phyloP scores from a whole-genome alignment of 1,140 invertebrate genomes.

The Conus betulinus region DNA sequence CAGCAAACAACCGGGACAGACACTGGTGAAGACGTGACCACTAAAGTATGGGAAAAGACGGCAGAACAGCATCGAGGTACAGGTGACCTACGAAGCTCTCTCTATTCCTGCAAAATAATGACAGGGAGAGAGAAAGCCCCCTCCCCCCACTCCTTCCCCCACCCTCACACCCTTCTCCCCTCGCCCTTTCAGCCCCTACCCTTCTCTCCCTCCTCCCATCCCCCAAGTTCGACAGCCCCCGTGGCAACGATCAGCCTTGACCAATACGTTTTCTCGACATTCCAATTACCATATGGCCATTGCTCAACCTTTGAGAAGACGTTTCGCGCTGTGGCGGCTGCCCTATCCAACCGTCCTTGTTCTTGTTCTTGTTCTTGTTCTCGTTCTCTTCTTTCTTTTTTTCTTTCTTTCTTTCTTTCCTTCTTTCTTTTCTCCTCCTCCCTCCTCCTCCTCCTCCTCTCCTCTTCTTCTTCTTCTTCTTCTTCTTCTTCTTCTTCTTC shows the following conservation, averaged over 20 bases:
- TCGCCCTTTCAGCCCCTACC: background rate
- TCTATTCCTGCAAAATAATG: too few relatives aligned
- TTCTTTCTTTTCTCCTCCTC: too few relatives aligned
- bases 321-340: background rate
- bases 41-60: too few relatives aligned
- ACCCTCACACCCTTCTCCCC: background rate
- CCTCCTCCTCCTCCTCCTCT: too few relatives aligned
- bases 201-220: slow-evolving; percentile 6
- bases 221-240: background rate
- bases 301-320: background rate
- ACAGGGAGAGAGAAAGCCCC: too few relatives aligned
- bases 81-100: too few relatives aligned
- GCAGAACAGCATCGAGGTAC: too few relatives aligned
- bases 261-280: background rate
- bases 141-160: background rate
- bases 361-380: background rate
- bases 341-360: too few relatives aligned
- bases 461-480: background rate
- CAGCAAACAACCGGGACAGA: too few relatives aligned
- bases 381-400: background rate
- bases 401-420: background rate
- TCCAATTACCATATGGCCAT: slow-evolving; percentile 5
- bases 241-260: background rate
- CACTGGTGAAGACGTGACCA: too few relatives aligned
- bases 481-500: background rate